Percentiles rank a stretch among this genome's conserved stretches.
Conservation (phyloP, 1,140 invertebrate genomes). For the Pseudobourletiella spinata region DNA sequence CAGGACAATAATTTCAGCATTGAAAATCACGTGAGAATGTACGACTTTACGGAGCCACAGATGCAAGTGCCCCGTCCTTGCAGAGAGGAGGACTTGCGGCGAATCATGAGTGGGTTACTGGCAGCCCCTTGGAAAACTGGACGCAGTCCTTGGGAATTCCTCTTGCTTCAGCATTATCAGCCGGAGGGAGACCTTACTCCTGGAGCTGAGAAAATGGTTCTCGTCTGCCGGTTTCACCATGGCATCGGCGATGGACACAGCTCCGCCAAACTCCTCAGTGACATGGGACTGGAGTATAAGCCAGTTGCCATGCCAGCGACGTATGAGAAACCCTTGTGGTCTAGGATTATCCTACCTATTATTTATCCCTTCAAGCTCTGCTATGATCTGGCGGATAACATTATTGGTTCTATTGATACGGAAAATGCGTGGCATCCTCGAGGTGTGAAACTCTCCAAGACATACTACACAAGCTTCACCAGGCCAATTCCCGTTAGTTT, state of each 20-base stretch:
- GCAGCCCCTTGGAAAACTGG: not conserved
- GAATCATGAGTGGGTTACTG: not conserved
- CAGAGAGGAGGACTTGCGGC: not conserved
- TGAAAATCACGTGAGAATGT: not conserved
- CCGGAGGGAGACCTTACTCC: not conserved
- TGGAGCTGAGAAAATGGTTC: not conserved
- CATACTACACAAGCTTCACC: not conserved
- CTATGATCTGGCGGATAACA: not conserved
- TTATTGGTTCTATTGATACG: not conserved
- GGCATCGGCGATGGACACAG: constrained; percentile 5
- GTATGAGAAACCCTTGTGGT: not conserved
- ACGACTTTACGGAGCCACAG: not conserved
- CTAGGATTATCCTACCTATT: not conserved
- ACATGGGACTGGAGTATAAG: not conserved
- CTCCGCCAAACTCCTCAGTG: not conserved
- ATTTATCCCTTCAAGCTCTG: not conserved
- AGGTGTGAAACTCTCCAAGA: not conserved
- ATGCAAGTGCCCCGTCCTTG: not conserved
- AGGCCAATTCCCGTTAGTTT: not conserved
- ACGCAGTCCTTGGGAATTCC: constrained; percentile 5
- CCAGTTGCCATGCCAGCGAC: not conserved
- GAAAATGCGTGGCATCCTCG: not conserved
- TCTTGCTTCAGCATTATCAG: not conserved
- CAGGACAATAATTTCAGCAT: constrained; percentile 1
- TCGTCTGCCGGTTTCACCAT: not conserved